These are phyloP conservation scores for Cyprinodon variegatus DNA, from an alignment of 2,113 vertebrate species.

Conservation along the genomic window DNA sequence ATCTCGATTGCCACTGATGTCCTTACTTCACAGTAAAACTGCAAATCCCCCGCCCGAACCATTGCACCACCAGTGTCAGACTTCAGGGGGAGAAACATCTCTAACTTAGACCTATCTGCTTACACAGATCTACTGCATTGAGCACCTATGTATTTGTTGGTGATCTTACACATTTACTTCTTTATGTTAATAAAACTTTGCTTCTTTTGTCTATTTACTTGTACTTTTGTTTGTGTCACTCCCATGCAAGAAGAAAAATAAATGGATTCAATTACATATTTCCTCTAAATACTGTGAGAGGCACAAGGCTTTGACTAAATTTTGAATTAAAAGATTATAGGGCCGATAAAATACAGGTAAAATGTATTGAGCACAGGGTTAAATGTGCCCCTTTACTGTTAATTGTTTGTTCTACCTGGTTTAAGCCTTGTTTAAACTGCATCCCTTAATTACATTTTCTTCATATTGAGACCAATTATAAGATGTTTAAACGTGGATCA, in stretches of 20 bases:
- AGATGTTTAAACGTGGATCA: conserved; percentile 52
- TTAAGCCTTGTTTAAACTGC: conserved; percentile 42
- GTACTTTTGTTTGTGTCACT: conserved; percentile 1
- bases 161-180: no score
- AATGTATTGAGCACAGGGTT: conserved; percentile 3
- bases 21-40: no score
- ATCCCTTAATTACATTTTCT: conserved; percentile 50
- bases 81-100: no score
- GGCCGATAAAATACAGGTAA: conserved; percentile 27
- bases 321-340: conserved; percentile 61
- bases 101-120: no score
- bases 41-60: no score
- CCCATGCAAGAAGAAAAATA: conserved; percentile 54
- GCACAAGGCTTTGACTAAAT: conserved; percentile 45
- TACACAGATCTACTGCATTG: no score
- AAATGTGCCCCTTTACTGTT: conserved; percentile 27
- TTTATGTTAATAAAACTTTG: no score
- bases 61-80: no score
- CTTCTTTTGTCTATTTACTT: not conserved
- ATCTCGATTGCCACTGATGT: no score
- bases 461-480: conserved; percentile 45
- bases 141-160: no score
- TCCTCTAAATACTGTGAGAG: conserved; percentile 11
- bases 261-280: conserved; percentile 43
- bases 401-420: conserved; percentile 50